Evolutionary conservation across 2,888 invertebrate species (phyloP).

Genomic region (Hypselothyrea guttata): DNA sequence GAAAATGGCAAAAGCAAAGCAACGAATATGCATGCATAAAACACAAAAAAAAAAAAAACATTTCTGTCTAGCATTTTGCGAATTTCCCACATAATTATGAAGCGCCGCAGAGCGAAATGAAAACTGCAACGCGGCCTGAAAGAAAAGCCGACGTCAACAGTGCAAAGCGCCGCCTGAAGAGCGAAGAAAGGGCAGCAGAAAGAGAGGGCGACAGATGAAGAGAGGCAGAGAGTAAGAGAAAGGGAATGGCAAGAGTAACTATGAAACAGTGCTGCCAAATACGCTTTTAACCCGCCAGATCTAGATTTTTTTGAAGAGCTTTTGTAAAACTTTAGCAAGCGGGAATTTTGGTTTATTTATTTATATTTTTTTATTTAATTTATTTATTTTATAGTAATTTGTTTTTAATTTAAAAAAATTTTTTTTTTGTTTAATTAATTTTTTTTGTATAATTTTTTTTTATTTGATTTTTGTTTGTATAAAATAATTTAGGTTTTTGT

Average conservation of each 20-base stretch:
- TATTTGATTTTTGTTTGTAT: too few relatives aligned
- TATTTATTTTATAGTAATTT: too few relatives aligned
- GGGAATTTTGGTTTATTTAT: too few relatives aligned
- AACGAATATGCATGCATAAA: constrained; percentile 10
- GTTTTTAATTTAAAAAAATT: too few relatives aligned
- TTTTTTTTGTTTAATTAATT: too few relatives aligned
- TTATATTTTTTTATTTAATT: too few relatives aligned
- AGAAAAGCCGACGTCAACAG: constrained; percentile 42
- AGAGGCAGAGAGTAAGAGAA: background rate
- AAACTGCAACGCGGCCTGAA: constrained; percentile 34
- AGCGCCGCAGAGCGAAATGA: constrained; percentile 41
- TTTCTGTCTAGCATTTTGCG: constrained; percentile 73
- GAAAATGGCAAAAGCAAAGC: constrained; percentile 21
- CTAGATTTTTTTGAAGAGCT: constrained; percentile 37
- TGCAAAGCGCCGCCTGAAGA: constrained; percentile 35
- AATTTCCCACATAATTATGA: constrained; percentile 75
- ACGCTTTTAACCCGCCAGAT: constrained; percentile 41
- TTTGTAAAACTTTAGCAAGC: too few relatives aligned
- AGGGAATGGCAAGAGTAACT: background rate
- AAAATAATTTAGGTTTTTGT: too few relatives aligned
- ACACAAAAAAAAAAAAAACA: constrained; percentile 28
- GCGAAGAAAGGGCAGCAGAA: constrained; percentile 35
- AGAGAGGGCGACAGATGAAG: background rate
- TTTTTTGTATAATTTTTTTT: too few relatives aligned
- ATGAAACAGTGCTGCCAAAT: constrained; percentile 24